Evolutionary conservation across 2,113 vertebrate species (phyloP), one percentile per base, ranked within the genome.

Genomic region (Physeter macrocephalus): DNA sequence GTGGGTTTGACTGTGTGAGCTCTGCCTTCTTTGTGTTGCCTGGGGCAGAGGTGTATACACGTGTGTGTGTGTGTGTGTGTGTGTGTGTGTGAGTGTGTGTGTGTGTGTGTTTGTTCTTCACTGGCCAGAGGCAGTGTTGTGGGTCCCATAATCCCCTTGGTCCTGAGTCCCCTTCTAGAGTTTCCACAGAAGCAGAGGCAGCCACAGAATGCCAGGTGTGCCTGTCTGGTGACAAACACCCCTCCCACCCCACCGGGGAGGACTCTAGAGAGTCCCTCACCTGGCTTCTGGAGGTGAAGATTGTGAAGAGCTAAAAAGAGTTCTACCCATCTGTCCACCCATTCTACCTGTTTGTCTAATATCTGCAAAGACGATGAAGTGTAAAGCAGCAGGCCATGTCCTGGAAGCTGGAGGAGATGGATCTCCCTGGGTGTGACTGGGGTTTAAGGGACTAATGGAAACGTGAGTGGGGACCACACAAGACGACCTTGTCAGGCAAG

Each of bases 1-100:
- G 95, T 94, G 88, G 96, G 85, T 97, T 97, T 95, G 87, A 80
- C 81, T 80, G 7, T 66, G 25, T 31, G 95, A 89, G 59, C 64
- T 14, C 81, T 95, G 46, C 59, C 18, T 94, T 88, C 82, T 81
- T 25, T 72, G 41, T 94, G 84, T 93, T 88, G 71, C 57, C 61
- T 9, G 75, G 66, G 41, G 12, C 49, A 83, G 78, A 52, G 29
- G 80, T 90, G 18, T 94, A 2, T 62, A 31, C 62, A 27, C 13
- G 3, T 27, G 8, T 61, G 27, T 69, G 17, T 93, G 25, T 86
- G 64, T 62, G 49, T 52, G 49, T 49, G 49, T 49, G 49, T 49
- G 49, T 49, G 49, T 49, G 46, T 49, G 46, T 14, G 46, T 14
- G 49, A 6, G 52, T 6, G 41, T 43, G n/a, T n/a, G 46, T 49